Percentiles rank a stretch among this genome's conserved stretches.
Evolutionary conservation across 2,113 vertebrate genomes (phyloP).

Genomic region (Columbina picui): DNA sequence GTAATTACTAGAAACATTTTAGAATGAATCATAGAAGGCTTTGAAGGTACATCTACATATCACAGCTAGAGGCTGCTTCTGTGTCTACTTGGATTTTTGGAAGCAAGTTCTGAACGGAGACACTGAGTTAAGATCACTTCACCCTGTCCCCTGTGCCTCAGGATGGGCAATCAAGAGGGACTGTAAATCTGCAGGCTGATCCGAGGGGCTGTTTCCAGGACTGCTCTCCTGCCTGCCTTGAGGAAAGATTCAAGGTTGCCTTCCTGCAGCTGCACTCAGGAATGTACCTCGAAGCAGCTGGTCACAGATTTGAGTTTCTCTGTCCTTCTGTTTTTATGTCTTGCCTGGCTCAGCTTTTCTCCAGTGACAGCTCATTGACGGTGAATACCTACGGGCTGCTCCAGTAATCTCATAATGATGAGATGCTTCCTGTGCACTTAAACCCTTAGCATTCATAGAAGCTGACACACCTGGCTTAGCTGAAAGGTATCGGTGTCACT

Average conservation of each 20-base stretch:
- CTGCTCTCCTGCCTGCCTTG: neutral
- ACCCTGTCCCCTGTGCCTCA: neutral
- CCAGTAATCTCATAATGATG: slow-evolving; percentile 65
- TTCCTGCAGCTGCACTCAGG: slow-evolving; percentile 60
- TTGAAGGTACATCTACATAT: slow-evolving; percentile 61
- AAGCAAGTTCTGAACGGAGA: neutral
- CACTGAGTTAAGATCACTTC: neutral
- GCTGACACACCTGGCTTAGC: slow-evolving; percentile 64
- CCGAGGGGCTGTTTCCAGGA: neutral
- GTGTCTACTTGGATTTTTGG: slow-evolving; percentile 1
- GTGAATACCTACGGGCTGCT: slow-evolving; percentile 67
- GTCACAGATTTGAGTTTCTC: neutral
- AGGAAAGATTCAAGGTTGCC: slow-evolving; percentile 13
- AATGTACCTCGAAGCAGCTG: slow-evolving; percentile 69
- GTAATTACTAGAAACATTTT: slow-evolving; percentile 63
- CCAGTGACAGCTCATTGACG: slow-evolving; percentile 78
- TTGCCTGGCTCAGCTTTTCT: slow-evolving; percentile 28
- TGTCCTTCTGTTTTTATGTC: slow-evolving; percentile 53
- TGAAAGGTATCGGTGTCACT: slow-evolving; percentile 19
- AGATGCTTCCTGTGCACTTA: slow-evolving; percentile 70
- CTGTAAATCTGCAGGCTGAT: neutral
- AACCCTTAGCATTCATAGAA: slow-evolving; percentile 46
- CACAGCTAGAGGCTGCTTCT: slow-evolving; percentile 30
- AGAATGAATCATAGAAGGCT: slow-evolving; percentile 51
- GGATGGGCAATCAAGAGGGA: neutral